Evolutionary conservation across 2,888 invertebrate genomes (phyloP).

Genomic region (Eristalinus sepulchralis): DNA sequence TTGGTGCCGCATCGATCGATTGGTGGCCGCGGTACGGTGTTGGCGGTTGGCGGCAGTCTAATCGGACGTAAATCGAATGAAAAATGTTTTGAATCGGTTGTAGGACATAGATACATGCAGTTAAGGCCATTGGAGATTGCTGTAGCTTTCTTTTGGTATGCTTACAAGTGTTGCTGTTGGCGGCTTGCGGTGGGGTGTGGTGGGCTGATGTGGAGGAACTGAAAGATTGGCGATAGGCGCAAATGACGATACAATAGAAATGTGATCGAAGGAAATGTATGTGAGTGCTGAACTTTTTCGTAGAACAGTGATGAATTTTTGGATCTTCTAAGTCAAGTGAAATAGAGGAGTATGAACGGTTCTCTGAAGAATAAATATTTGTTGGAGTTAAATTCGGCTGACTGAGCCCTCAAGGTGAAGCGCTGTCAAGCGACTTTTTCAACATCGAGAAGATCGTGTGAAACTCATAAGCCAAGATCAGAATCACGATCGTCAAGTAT

Average conservation of each 20-base stretch:
- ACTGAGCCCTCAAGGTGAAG: too few species aligned
- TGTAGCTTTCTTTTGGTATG: slow-evolving; percentile 30
- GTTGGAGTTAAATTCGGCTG: too few species aligned
- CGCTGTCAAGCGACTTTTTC: too few species aligned
- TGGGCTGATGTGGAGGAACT: neutral
- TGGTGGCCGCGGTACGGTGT: neutral
- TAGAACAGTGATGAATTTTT: neutral
- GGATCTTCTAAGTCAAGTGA: too few species aligned
- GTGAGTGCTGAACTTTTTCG: slow-evolving; percentile 6
- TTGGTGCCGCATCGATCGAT: slow-evolving; percentile 19
- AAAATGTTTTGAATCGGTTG: slow-evolving; percentile 69
- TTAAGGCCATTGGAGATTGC: slow-evolving; percentile 57
- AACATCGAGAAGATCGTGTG: too few species aligned
- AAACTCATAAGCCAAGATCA: too few species aligned
- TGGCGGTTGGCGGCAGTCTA: slow-evolving; percentile 27
- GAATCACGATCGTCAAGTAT: too few species aligned
- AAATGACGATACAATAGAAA: slow-evolving; percentile 62
- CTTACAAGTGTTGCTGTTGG: neutral
- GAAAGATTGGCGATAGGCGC: slow-evolving; percentile 25
- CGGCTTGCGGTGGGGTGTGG: neutral
- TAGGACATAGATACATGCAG: slow-evolving; percentile 70
- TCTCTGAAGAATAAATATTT: too few species aligned
- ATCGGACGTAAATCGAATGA: slow-evolving; percentile 70
- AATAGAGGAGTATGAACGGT: too few species aligned
- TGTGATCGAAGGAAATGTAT: slow-evolving; percentile 2